Evolutionary conservation across 2,888 invertebrate species (phyloP).

Genomic region (Trisateles emortualis): DNA sequence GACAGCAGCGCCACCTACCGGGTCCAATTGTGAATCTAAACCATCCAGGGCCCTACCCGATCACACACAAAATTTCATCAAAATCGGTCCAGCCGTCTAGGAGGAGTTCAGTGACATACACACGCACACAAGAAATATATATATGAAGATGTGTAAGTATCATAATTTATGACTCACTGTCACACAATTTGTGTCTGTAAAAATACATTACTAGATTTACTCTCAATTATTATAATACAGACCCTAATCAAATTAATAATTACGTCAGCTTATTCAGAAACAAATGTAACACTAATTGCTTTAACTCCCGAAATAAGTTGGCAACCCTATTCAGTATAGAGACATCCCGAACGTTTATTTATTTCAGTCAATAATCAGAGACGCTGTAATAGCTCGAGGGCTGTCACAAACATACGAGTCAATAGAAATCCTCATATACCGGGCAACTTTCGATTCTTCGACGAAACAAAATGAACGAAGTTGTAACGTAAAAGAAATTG

Average conservation of each 20-base stretch:
- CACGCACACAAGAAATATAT: too few species aligned
- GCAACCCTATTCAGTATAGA: slow-evolving; percentile 49
- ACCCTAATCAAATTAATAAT: background rate
- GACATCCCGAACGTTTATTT: slow-evolving; percentile 55
- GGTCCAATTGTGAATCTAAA: too few species aligned
- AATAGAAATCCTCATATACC: slow-evolving; percentile 68
- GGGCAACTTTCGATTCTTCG: slow-evolving; percentile 63
- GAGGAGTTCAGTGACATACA: too few species aligned
- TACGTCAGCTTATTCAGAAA: background rate
- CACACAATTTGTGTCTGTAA: too few species aligned
- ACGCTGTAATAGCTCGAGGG: slow-evolving; percentile 62
- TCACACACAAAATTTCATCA: too few species aligned
- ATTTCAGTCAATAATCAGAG: slow-evolving; percentile 65
- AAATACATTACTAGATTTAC: too few species aligned
- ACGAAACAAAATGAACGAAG: slow-evolving; percentile 75
- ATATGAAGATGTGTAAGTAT: too few species aligned
- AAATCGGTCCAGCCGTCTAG: too few species aligned
- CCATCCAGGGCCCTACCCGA: too few species aligned
- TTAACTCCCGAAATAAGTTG: slow-evolving; percentile 10
- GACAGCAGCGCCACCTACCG: too few species aligned
- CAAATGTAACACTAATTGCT: slow-evolving; percentile 31
- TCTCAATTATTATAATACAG: too few species aligned
- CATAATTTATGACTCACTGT: too few species aligned
- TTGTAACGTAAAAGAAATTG: slow-evolving; percentile 81
- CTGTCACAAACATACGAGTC: slow-evolving; percentile 65